A percentile compares a stretch with the other conserved stretches of the same genome.
Conservation (phyloP, 2,113 vertebrate species). For the Labrus mixtus region DNA sequence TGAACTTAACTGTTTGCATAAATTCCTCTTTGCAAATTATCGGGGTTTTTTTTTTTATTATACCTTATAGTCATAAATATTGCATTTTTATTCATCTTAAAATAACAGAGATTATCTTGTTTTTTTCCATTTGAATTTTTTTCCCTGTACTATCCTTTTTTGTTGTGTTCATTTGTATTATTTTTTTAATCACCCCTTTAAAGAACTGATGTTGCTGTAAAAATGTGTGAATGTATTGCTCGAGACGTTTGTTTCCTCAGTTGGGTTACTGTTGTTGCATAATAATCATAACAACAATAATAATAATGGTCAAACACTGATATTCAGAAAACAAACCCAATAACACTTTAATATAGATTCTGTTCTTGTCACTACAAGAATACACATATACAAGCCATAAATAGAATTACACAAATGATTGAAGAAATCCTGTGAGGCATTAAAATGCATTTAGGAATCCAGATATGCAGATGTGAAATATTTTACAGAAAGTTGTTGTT, state of each 20-base stretch:
- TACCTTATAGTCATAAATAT: no score
- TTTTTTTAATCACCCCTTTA: no score
- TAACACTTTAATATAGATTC: slow-evolving; percentile 98
- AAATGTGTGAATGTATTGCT: neutral
- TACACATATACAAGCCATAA: slow-evolving; percentile 98
- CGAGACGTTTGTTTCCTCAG: no score
- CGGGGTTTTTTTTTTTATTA: no score
- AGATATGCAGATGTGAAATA: slow-evolving; percentile 68
- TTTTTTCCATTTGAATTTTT: no score
- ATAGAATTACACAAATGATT: slow-evolving; percentile 98
- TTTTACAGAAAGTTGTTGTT: slow-evolving; percentile 82
- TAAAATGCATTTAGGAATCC: slow-evolving; percentile 71
- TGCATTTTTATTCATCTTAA: no score
- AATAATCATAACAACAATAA: slow-evolving; percentile 37
- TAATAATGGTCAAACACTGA: slow-evolving; percentile 51
- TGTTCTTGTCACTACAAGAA: slow-evolving; percentile 92
- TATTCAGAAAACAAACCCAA: slow-evolving; percentile 87
- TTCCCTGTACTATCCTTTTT: no score
- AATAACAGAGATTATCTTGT: no score
- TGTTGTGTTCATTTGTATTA: no score
- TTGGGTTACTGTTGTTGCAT: neutral
- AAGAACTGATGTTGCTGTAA: no score
- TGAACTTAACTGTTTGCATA: no score
- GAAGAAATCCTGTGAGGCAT: slow-evolving; percentile 84
- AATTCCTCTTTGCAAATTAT: no score